Base-by-base conservation (phyloP, 2,888 invertebrate species). In the Caenorhabditis sp. region DNA sequence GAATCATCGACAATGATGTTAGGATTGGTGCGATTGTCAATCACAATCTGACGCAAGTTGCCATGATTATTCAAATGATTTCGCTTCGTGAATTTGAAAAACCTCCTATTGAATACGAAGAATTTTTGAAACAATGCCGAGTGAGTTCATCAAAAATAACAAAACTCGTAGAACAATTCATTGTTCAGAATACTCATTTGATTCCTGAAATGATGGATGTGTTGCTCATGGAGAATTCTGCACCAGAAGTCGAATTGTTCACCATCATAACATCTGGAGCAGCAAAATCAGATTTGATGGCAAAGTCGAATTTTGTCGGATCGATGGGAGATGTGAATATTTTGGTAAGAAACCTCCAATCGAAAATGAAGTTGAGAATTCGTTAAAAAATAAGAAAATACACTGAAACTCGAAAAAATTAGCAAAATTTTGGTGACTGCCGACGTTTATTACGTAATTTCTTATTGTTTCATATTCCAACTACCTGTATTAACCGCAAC, bases 51-150 rank as follows among this genome's bases (percentile, higher is more conserved):
- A 91, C 91, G 88, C 91, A 91, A 88, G 92, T 97, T 68, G 97
- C 95, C 0, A 94, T 95, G 90, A 93, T 62, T n/a, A 61, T 77
- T 60, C 96, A 97, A 90, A 93, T 93, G 89, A 90, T 97, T 67
- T 95, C 95, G 2, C 90, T 96, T 59, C 92, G 93, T 68, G 93
- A 93, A 86, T 93, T 93, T 88, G 94, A 94, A 87, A 92, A 92
- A 84, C 92, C 93, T 50, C 93, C 93, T 85, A 89, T 91, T 0
- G 92, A 92, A 88, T 91, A 73, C 38, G 50, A 26, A 26, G 73
- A 70, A 27, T 67, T 75, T 57, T 53, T 73, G 52, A 59, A 25
- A 1, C 73, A 73, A 25, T 73, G 73, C 38, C 57, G 67, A 26
- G 64, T 71, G n/a, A 25, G 65, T 61, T 1, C 12, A 49, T 21